Conservation (phyloP, 2,113 vertebrate species). For the Callaeas wilsoni region DNA sequence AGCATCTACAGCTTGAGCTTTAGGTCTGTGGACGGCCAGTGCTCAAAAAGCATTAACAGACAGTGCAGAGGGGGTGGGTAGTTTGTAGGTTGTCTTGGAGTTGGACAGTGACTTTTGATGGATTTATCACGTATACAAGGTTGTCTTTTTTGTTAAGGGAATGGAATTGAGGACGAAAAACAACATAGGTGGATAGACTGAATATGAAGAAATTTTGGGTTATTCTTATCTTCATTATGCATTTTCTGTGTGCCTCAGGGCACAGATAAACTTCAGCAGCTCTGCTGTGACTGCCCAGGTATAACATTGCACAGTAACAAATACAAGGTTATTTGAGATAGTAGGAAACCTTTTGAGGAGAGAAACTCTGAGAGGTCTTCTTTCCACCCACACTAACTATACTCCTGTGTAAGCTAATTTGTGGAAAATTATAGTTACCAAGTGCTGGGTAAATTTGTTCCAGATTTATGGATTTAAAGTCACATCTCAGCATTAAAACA, state of each 20-base stretch:
- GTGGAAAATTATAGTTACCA: background rate
- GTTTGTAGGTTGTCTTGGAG: background rate
- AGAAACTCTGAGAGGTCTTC: background rate
- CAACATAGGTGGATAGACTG: too few relatives aligned
- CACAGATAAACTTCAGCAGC: background rate
- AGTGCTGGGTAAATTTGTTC: background rate
- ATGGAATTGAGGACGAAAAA: background rate
- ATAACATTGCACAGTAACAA: background rate
- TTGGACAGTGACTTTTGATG: background rate
- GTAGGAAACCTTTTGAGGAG: background rate
- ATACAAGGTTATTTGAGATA: background rate
- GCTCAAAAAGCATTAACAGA: background rate
- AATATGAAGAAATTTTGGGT: background rate
- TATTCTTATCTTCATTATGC: background rate
- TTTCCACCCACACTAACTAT: background rate
- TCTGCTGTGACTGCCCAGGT: background rate
- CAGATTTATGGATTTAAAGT: background rate
- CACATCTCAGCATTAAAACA: background rate
- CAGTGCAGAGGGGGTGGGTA: accelerated
- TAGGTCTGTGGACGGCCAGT: background rate
- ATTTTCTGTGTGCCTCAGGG: background rate
- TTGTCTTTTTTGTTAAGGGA: background rate
- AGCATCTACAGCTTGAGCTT: background rate
- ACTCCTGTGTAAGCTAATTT: background rate
- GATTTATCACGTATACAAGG: background rate